Percentiles rank a stretch among this genome's conserved stretches.
These are phyloP conservation scores for Erebia epiphron DNA, from an alignment of 2,888 invertebrate species.

Conservation along the genomic window DNA sequence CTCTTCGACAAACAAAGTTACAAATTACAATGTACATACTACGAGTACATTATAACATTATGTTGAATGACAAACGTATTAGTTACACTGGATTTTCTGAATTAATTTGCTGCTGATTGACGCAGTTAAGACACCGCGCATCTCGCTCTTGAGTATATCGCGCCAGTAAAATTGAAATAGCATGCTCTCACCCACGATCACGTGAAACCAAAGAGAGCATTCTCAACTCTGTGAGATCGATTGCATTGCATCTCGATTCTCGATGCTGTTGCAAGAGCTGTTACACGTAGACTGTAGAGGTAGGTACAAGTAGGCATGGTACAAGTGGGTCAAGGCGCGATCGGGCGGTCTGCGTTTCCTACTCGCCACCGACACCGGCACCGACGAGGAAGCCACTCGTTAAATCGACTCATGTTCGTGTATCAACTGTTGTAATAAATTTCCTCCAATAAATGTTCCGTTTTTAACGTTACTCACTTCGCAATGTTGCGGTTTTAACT, in stretches of 20 bases:
- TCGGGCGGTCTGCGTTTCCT: conserved; percentile 70
- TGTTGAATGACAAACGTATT: too few species aligned
- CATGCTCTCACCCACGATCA: too few species aligned
- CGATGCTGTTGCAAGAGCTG: conserved; percentile 55
- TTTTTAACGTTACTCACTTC: conserved; percentile 12
- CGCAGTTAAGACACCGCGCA: too few species aligned
- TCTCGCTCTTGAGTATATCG: too few species aligned
- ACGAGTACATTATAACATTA: too few species aligned
- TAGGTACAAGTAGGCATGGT: conserved; percentile 25
- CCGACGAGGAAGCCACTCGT: conserved; percentile 70
- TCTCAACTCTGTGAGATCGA: neutral
- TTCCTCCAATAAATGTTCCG: conserved; percentile 21
- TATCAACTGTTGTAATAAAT: conserved; percentile 33
- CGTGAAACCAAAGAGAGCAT: too few species aligned
- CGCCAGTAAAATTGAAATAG: too few species aligned
- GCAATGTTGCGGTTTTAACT: conserved; percentile 14
- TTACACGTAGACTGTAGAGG: conserved; percentile 50
- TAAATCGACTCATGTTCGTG: conserved; percentile 47
- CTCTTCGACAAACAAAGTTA: too few species aligned
- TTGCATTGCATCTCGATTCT: conserved; percentile 49
- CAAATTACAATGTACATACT: too few species aligned
- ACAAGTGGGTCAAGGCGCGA: conserved; percentile 76
- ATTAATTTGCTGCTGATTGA: too few species aligned
- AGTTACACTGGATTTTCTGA: too few species aligned
- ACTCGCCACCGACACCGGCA: conserved; percentile 49